Evolutionary conservation across 2,797 vertebrate species (phyloP), one percentile per base, ranked within the genome.

Genomic region (Graptemys geographica): DNA sequence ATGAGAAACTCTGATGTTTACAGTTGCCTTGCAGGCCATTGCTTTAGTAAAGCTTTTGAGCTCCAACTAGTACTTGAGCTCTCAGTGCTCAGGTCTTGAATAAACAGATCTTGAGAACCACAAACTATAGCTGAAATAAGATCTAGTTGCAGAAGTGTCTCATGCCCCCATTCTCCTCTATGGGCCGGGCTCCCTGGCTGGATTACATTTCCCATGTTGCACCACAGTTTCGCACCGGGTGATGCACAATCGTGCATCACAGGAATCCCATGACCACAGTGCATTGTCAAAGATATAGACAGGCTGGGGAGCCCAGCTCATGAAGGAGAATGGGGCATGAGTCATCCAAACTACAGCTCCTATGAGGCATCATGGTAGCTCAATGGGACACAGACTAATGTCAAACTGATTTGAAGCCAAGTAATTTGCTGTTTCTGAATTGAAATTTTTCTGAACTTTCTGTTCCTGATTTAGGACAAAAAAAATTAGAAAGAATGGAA

Each of bases 81-180:
- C 55, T 55, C 81, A 86, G 78, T 79, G 33, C 57, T 82, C 56
- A 76, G 31, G 86, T 78, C 55, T 65, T 87, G 84, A 86, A 52
- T 79, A 86, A 83, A 79, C 52, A 79, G 80, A 69, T 86, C 51
- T 83, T 51, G 41, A 89, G 56, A 53, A 51, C 41, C 79, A 69
- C 82, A 92, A 89, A 33, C 57, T 51, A 62, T 53, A 55, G 37
- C 37, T 87, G 18, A 79, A 89, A 93, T 59, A 92, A 89, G 57
- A 37, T 69, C 57, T 55, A 85, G 65, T 27, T 37, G 69, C 69
- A 79, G 0, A 86, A 89, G 86, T 41, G 86, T 83, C 12, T 5
- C 59, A 79, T 93, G 87, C 85, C 89, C 41, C 92, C 57, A 2
- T 85, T 72, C 62, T 78, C 11, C 37, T 85, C 52, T 4, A 0